Evolutionary conservation across 1,140 invertebrate genomes (phyloP).

Genomic region (Lepidurus apus): DNA sequence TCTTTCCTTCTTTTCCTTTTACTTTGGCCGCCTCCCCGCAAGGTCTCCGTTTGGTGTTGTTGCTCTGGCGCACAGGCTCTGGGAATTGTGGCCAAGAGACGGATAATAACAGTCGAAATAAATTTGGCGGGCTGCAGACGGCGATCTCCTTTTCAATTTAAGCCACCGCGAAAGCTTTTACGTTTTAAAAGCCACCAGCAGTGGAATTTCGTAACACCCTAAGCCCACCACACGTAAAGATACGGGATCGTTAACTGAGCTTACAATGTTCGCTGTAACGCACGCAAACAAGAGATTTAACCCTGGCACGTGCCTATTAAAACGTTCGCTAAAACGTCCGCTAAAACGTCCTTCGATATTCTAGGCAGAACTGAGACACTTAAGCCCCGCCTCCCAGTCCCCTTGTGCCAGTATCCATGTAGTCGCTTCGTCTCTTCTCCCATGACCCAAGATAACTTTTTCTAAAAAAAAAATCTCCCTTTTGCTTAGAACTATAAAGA

Average conservation of each 20-base stretch:
- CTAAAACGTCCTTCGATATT: background rate
- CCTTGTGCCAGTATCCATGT: too few species aligned
- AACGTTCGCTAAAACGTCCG: background rate
- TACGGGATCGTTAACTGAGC: background rate
- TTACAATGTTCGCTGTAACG: background rate
- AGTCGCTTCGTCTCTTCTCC: too few species aligned
- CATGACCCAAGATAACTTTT: too few species aligned
- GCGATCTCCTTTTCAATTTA: background rate
- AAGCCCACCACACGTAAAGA: background rate
- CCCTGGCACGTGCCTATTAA: slow-evolving; percentile 1
- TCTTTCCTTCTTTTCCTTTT: too few species aligned
- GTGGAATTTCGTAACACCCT: background rate
- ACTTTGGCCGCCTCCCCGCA: too few species aligned
- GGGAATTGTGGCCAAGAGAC: background rate
- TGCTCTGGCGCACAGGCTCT: background rate
- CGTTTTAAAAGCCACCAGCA: background rate
- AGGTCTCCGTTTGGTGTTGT: too few species aligned
- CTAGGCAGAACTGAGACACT: too few species aligned
- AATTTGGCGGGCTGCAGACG: background rate
- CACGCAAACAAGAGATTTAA: slow-evolving; percentile 3
- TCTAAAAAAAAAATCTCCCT: too few species aligned
- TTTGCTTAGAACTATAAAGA: too few species aligned
- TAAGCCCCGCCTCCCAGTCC: too few species aligned
- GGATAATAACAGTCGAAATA: slow-evolving; percentile 6
- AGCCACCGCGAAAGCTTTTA: slow-evolving; percentile 10